Percentiles rank a stretch among this genome's conserved stretches.
phyloP scores from a whole-genome alignment of 2,888 invertebrate genomes.

The Spilosoma lubricipeda region DNA sequence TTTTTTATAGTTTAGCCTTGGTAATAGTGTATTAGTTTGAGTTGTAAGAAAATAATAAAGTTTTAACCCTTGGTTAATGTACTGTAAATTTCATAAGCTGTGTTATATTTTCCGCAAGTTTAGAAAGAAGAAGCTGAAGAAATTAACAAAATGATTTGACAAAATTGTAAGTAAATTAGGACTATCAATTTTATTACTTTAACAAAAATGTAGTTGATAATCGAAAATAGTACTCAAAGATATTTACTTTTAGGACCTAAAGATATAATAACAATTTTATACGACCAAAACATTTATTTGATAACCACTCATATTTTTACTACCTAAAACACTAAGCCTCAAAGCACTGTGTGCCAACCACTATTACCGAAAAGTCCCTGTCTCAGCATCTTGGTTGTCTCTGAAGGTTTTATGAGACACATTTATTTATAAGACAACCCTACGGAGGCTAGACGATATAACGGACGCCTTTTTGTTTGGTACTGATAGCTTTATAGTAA shows the following conservation, averaged over 20 bases:
- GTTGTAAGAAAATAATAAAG: too few relatives aligned
- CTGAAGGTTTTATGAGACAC: conserved; percentile 7
- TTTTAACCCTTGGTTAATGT: neutral
- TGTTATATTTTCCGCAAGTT: neutral
- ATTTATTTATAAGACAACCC: conserved; percentile 32
- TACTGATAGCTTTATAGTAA: conserved; percentile 50
- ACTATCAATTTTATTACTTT: neutral
- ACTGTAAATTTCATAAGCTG: neutral
- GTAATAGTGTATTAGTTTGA: too few relatives aligned
- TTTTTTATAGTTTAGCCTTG: too few relatives aligned
- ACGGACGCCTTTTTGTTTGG: conserved; percentile 44
- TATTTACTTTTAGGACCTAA: neutral
- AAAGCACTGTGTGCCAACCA: neutral
- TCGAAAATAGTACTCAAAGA: neutral
- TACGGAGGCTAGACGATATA: conserved; percentile 36
- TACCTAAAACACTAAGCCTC: neutral
- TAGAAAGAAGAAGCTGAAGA: too few relatives aligned
- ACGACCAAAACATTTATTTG: neutral
- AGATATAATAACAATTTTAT: neutral
- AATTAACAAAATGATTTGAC: neutral
- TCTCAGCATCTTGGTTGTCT: conserved; percentile 8
- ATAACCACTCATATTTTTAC: neutral
- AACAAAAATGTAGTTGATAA: neutral
- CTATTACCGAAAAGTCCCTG: conserved; percentile 9
- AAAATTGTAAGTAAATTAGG: neutral